These are phyloP conservation scores for Andrena fulva DNA, from an alignment of 2,888 invertebrate genomes.

Conservation along the genomic window DNA sequence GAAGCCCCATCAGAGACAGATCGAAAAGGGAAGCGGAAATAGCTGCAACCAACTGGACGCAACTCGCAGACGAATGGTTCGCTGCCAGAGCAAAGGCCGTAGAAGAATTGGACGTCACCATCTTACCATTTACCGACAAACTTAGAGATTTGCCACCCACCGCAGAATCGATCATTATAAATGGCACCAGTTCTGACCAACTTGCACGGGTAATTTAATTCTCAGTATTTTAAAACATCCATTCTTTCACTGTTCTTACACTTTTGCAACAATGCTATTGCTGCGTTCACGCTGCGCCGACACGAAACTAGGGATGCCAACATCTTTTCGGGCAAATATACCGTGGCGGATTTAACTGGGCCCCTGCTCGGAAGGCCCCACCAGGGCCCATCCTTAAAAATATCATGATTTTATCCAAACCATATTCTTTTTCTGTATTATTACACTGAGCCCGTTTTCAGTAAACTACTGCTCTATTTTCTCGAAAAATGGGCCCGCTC, in stretches of 20 bases:
- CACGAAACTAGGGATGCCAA: too few species aligned
- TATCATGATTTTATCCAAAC: too few species aligned
- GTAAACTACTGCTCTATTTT: too few species aligned
- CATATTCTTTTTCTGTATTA: too few species aligned
- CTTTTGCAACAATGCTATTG: neutral
- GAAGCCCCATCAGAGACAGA: conserved; percentile 70
- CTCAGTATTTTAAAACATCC: neutral
- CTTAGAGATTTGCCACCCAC: conserved; percentile 76
- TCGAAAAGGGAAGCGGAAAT: conserved; percentile 74
- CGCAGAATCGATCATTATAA: conserved; percentile 63
- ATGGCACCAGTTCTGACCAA: conserved; percentile 72
- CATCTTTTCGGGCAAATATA: too few species aligned
- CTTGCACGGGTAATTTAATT: conserved; percentile 71
- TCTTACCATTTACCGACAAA: conserved; percentile 74
- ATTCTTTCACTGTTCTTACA: neutral
- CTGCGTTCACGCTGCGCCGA: too few species aligned
- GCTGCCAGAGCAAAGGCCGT: conserved; percentile 71
- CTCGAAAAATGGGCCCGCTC: too few species aligned
- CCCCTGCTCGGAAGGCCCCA: too few species aligned
- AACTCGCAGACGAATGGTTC: conserved; percentile 81
- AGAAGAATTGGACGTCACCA: conserved; percentile 73
- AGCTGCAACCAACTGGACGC: conserved; percentile 79
- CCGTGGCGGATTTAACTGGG: too few species aligned
- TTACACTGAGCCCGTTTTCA: too few species aligned
- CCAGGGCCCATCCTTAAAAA: too few species aligned